phyloP scores from a whole-genome alignment of 2,888 invertebrate genomes.

The Pterobdella sp. region DNA sequence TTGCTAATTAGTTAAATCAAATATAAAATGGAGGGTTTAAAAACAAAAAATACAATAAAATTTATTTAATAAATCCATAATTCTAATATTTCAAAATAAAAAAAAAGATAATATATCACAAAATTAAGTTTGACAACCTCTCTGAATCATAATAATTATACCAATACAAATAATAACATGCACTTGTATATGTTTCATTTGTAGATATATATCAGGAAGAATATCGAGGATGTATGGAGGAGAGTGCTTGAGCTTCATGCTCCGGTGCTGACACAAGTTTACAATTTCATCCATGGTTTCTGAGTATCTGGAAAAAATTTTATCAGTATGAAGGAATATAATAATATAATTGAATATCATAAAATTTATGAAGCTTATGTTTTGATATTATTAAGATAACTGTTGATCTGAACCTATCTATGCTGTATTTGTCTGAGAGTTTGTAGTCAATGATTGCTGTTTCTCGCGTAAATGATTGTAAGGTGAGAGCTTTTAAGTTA shows the following conservation, averaged over 20 bases:
- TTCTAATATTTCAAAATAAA: too few relatives aligned
- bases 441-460: background rate
- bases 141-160: too few relatives aligned
- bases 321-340: too few relatives aligned
- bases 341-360: too few relatives aligned
- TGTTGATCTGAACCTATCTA: constrained; percentile 3
- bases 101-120: too few relatives aligned
- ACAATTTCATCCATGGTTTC: constrained; percentile 97
- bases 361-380: background rate
- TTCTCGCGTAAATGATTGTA: background rate
- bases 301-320: constrained; percentile 68
- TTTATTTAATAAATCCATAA: background rate
- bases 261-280: constrained; percentile 92
- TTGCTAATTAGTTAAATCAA: background rate
- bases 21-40: background rate
- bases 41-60: background rate
- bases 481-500: background rate
- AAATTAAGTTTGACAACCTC: too few relatives aligned
- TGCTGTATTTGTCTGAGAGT: constrained; percentile 5
- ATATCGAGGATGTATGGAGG: constrained; percentile 98
- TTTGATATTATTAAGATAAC: background rate
- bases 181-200: constrained; percentile 83
- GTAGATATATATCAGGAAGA: constrained; percentile 95
- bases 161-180: too few relatives aligned
- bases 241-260: constrained; percentile 88